These are phyloP conservation scores for Numenius arquata DNA, from an alignment of 2,113 vertebrate species.

Conservation along the genomic window DNA sequence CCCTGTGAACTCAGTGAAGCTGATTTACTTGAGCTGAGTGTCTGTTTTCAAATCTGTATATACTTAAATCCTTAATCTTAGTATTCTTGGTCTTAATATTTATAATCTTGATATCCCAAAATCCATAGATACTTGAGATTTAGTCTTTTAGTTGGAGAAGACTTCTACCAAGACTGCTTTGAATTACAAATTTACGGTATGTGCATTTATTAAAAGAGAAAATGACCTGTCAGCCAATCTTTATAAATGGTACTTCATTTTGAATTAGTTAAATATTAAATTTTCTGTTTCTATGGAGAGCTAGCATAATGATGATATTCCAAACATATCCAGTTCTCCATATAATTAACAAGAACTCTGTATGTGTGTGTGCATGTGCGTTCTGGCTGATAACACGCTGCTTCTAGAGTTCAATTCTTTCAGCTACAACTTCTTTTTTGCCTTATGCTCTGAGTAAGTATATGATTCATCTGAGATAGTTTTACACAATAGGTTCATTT, in stretches of 20 bases:
- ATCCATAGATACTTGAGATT: not conserved
- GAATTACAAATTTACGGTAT: not conserved
- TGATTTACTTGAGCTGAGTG: not conserved
- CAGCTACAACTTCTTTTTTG: not conserved
- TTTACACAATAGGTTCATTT: not conserved
- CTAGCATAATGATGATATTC: not conserved
- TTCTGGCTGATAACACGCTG: not conserved
- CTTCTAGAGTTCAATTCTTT: not conserved
- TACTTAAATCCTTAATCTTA: not conserved
- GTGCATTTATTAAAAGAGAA: not conserved
- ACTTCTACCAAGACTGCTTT: not conserved
- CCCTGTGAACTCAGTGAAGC: not conserved
- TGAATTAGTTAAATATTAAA: not conserved
- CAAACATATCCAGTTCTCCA: not conserved
- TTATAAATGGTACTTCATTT: not conserved
- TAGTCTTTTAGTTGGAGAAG: not conserved
- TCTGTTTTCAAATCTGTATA: not conserved
- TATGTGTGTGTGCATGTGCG: not conserved
- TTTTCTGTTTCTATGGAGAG: slow-evolving; percentile 6
- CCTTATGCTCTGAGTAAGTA: not conserved
- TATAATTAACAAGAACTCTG: not conserved
- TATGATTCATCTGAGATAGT: not conserved
- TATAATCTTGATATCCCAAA: not conserved
- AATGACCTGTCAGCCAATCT: not conserved
- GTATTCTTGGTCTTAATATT: not conserved